Percentiles rank a stretch among this genome's conserved stretches.
Conservation (phyloP, 2,113 vertebrate species). For the Takifugu bimaculatus region DNA sequence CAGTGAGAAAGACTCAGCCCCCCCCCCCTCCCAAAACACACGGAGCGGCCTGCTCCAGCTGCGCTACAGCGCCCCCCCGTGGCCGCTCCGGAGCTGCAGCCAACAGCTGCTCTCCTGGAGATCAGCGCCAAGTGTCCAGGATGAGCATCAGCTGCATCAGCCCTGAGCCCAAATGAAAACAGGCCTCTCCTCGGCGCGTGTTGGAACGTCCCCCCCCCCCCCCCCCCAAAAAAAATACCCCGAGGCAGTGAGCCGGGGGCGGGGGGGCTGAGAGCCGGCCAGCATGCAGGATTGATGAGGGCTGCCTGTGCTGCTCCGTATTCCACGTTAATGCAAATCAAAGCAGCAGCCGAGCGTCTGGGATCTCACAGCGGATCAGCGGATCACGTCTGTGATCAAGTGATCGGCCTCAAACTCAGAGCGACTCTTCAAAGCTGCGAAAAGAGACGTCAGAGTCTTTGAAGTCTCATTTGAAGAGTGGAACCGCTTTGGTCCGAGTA, state of each 20-base stretch:
- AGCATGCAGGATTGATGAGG: background rate
- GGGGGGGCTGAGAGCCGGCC: conserved; percentile 32
- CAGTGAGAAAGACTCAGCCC: conserved; percentile 10
- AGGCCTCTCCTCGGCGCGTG: background rate
- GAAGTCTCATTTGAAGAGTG: background rate
- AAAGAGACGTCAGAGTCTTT: background rate
- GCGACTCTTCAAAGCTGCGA: background rate
- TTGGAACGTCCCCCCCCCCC: too few relatives aligned
- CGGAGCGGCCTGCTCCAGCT: background rate
- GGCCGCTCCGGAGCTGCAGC: conserved; percentile 16
- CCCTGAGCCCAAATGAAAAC: conserved; percentile 31
- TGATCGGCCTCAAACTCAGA: conserved; percentile 6
- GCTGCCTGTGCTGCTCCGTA: conserved; percentile 4
- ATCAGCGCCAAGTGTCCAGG: background rate
- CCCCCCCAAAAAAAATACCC: conserved; percentile 45
- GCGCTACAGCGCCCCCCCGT: conserved; percentile 57
- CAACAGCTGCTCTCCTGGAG: background rate
- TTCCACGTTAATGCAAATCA: background rate
- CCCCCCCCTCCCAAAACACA: too few relatives aligned
- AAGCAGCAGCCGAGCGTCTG: conserved; percentile 6
- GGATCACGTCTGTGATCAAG: conserved; percentile 5
- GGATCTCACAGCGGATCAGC: conserved; percentile 10
- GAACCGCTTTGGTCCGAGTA: background rate
- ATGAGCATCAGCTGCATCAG: conserved; percentile 16
- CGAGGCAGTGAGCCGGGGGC: conserved; percentile 40